phyloP scores from a whole-genome alignment of 2,797 vertebrate species.

The Darevskia mixta region DNA sequence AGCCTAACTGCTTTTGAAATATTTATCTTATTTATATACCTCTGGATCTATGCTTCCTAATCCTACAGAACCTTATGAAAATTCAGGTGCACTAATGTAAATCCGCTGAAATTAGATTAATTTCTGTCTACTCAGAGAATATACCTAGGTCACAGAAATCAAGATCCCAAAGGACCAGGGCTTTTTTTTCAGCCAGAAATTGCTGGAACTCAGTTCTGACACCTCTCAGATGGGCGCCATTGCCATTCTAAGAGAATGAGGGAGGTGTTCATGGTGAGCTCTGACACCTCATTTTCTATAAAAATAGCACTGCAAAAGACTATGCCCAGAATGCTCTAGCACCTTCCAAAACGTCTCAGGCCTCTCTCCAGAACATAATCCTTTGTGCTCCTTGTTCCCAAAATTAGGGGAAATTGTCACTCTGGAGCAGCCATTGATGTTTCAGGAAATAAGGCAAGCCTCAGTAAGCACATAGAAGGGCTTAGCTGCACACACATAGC shows the following conservation, averaged over 20 bases:
- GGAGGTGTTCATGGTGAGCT: no score
- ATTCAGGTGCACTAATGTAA: constrained; percentile 1
- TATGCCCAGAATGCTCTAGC: neutral
- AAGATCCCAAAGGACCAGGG: neutral
- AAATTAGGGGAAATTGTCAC: neutral
- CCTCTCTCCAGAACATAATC: neutral
- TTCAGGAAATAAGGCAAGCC: neutral
- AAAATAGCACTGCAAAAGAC: no score
- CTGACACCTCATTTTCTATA: no score
- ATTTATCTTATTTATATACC: constrained; percentile 21
- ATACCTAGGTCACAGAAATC: neutral
- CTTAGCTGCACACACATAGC: neutral
- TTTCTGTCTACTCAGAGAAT: constrained; percentile 1
- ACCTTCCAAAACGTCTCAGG: neutral
- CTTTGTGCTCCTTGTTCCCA: neutral
- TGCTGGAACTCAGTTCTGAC: no score
- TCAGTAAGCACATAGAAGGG: neutral
- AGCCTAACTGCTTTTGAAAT: neutral
- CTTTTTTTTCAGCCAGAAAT: no score
- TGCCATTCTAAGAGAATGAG: no score
- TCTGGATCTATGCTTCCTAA: neutral
- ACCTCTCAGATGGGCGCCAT: no score
- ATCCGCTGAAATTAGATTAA: constrained; percentile 7
- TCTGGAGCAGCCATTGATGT: neutral
- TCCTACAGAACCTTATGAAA: constrained; percentile 9